phyloP scores from a whole-genome alignment of 2,888 invertebrate genomes.

The Trisateles emortualis region DNA sequence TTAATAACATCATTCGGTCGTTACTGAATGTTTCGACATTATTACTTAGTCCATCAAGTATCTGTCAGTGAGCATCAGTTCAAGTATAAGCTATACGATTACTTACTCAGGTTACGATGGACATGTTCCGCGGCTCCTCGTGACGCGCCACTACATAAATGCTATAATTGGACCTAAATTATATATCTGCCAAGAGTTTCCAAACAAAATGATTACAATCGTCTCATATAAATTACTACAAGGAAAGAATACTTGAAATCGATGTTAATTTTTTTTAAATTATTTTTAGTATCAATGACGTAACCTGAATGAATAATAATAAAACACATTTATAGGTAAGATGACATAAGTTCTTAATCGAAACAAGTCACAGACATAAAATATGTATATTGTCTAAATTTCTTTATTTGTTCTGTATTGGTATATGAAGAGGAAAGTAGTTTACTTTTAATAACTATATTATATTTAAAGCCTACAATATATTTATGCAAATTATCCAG shows the following conservation, averaged over 20 bases:
- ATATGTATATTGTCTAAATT: not conserved
- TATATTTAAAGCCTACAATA: too few species aligned
- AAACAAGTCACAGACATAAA: conserved; percentile 1
- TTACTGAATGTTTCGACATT: conserved; percentile 66
- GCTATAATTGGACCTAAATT: conserved; percentile 25
- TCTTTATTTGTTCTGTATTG: conserved; percentile 2
- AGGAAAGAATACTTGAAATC: conserved; percentile 12
- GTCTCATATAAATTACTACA: conserved; percentile 14
- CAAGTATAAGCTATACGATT: conserved; percentile 61
- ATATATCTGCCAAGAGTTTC: conserved; percentile 21
- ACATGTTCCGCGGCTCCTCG: conserved; percentile 62
- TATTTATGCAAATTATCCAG: too few species aligned
- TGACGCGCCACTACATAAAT: conserved; percentile 21
- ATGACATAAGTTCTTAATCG: conserved; percentile 17
- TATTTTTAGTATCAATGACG: conserved; percentile 9
- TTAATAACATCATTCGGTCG: conserved; percentile 69
- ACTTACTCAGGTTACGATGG: conserved; percentile 66
- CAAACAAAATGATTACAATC: conserved; percentile 17
- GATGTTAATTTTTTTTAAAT: conserved; percentile 7
- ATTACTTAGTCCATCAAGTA: conserved; percentile 65
- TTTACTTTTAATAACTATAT: too few species aligned
- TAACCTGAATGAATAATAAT: conserved; percentile 5
- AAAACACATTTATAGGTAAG: not conserved
- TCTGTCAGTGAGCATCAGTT: conserved; percentile 59
- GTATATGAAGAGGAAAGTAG: too few species aligned